phyloP scores from a whole-genome alignment of 2,113 vertebrate species.

The Sitta europaea region DNA sequence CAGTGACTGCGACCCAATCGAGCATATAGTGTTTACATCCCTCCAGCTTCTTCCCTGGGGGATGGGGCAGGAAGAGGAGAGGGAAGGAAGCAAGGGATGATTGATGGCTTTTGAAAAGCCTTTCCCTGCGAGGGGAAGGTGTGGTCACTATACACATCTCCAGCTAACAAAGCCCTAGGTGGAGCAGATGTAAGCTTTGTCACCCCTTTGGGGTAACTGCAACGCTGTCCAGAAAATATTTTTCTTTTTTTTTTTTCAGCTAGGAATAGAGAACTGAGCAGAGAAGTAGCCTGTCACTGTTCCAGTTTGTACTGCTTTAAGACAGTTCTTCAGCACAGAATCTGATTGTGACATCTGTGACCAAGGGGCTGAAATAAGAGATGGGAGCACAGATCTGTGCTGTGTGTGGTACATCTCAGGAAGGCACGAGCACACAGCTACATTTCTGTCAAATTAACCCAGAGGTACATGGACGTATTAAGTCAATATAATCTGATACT shows the following conservation, averaged over 20 bases:
- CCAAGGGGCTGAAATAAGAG: background rate
- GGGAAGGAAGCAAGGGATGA: slow-evolving; percentile 14
- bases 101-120: slow-evolving; percentile 21
- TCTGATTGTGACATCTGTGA: background rate
- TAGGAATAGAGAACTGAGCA: background rate
- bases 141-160: background rate
- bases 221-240: background rate
- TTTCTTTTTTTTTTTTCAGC: background rate
- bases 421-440: background rate
- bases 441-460: background rate
- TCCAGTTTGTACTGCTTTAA: background rate
- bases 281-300: background rate
- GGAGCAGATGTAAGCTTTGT: background rate
- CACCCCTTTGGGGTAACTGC: background rate
- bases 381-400: rapidly evolving
- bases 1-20: background rate
- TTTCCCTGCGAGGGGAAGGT: background rate
- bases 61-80: slow-evolving; percentile 31
- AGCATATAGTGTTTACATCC: slow-evolving; percentile 1
- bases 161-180: slow-evolving; percentile 10
- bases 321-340: background rate
- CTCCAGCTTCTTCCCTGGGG: slow-evolving; percentile 28
- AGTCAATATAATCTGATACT: background rate
- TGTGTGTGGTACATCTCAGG: background rate
- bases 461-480: background rate